Base-by-base conservation (phyloP, 2,888 invertebrate genomes). In the Caenorhabditis uteleia region DNA sequence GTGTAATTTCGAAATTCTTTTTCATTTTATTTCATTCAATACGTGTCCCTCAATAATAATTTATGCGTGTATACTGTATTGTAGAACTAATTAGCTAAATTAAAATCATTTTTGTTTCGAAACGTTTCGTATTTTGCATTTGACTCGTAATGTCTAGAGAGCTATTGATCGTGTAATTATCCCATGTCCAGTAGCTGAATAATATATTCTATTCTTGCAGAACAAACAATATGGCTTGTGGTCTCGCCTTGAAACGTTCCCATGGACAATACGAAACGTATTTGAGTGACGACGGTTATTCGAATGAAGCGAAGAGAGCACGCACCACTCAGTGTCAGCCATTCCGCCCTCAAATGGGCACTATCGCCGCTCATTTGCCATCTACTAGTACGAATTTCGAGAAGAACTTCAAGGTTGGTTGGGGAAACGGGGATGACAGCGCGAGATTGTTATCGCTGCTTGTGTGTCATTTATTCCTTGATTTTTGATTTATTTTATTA, bases 161-260 rank as follows among this genome's bases (percentile, higher is more conserved):
- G n/a, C n/a, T n/a, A n/a, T n/a, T n/a, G n/a, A n/a, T n/a, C n/a
- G n/a, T n/a, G n/a, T n/a, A n/a, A n/a, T n/a, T n/a, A n/a, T n/a
- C n/a, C n/a, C n/a, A n/a, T n/a, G n/a, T n/a, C n/a, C n/a, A n/a
- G n/a, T n/a, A n/a, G n/a, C n/a, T n/a, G n/a, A n/a, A n/a, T n/a
- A n/a, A n/a, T n/a, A n/a, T n/a, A n/a, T n/a, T n/a, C n/a, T n/a
- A n/a, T n/a, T n/a, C n/a, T 68, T 68, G 45, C 62, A 71, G 71
- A 44, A 48, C 45, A 14, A 54, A 53, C 36, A 61, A 36, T 31
- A 83, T 83, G 83, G 80, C 83, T 57, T 83, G 83, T 54, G 83
- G 83, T 49, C 51, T 83, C 14, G 83, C 83, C 26, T 64, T 83
- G 44, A 83, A 83, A 59, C 76, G 83, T 47, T 80, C 82, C n/a